Base-by-base conservation (phyloP, 1,140 invertebrate genomes). In the Battus philenor region DNA sequence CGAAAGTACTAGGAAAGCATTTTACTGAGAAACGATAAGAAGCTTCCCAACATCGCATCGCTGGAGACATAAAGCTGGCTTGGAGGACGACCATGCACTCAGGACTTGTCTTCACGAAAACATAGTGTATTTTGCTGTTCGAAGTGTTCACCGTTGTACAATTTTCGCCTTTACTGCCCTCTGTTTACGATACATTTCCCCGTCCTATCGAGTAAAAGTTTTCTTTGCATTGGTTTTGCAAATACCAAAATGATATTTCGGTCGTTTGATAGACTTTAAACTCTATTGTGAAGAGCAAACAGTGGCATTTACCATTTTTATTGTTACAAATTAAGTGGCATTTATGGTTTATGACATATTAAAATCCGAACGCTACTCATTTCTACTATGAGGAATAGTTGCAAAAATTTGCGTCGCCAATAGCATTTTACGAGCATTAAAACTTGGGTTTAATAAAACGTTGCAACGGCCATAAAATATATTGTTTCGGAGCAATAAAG, bases 21-120 rank as follows among this genome's bases (percentile, higher is more conserved):
- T 80, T 77, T 74, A 74, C 67, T 49, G 55, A 52, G 66, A 71
- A 73, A 60, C 65, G 61, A 57, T 75, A 80, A 77, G 73, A 59
- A 64, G 70, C 68, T 74, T 72, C 60, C 57, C 62, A 63, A 67
- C 73, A 62, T 69, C 63, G 59, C 44, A 54, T 63, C 24, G 38
- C 26, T 36, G 33, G 33, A 68, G 72, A 68, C 68, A 65, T 74
- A 77, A 77, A 75, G 69, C 73, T 69, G 58, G 64, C 65, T 50
- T 43, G 59, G 61, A 70, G 60, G 69, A 73, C 71, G 65, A 62
- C 56, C 54, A 53, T 62, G 72, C 70, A 74, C 70, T 79, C 64
- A 72, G 59, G 53, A 62, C 59, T 63, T 64, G 60, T 63, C 61
- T 54, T 41, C 34, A 17, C 22, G 44, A 24, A 44, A 58, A 48